Conservation (phyloP, 2,113 vertebrate genomes). For the Capreolus pygargus region DNA sequence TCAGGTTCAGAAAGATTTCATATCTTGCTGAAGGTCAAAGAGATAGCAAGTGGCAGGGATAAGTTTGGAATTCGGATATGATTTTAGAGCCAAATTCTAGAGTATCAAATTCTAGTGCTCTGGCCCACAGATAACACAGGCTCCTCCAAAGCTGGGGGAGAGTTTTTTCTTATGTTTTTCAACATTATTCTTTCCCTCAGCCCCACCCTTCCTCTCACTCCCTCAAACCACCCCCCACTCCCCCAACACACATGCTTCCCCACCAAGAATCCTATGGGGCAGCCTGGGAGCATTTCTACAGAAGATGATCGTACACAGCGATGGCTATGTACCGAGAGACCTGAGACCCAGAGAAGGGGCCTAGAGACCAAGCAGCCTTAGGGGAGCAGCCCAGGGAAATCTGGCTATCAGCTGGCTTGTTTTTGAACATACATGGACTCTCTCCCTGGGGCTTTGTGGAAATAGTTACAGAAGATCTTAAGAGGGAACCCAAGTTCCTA, state of each 20-base stretch:
- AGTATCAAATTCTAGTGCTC: not conserved
- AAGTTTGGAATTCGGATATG: not conserved
- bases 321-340: not conserved
- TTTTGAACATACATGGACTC: not conserved
- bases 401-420: not conserved
- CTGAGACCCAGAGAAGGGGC: not conserved
- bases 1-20: not conserved
- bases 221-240: accelerated
- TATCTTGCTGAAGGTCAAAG: not conserved
- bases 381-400: not conserved
- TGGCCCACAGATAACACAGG: not conserved
- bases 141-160: not conserved
- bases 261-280: not conserved
- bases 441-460: not conserved
- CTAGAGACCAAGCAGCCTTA: too few species aligned
- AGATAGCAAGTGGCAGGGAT: not conserved
- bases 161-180: not conserved
- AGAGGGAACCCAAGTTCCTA: not conserved
- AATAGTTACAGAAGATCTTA: not conserved
- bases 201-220: not conserved
- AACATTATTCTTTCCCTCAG: not conserved
- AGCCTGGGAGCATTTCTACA: not conserved
- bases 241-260: not conserved
- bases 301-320: not conserved
- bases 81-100: conserved; percentile 12